Conservation (phyloP, 2,797 vertebrate genomes). For the Lophotriccus pileatus region DNA sequence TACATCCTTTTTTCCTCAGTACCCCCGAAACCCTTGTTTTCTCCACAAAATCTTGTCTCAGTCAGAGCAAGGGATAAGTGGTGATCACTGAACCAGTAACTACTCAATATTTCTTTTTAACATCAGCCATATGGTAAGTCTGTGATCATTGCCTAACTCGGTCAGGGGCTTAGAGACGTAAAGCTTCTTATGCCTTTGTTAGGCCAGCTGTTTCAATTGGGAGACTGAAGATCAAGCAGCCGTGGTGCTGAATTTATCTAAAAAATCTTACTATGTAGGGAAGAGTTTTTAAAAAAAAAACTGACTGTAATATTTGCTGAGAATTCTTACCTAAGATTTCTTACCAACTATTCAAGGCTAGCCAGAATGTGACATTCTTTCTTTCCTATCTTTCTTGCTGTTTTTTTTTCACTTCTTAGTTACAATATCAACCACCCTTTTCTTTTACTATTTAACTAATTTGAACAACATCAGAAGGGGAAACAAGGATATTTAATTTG, state of each 20-base stretch:
- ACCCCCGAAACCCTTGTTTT: background rate
- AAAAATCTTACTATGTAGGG: background rate
- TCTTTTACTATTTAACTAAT: background rate
- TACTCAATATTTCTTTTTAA: conserved; percentile 44
- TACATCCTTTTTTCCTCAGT: background rate
- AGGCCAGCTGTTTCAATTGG: conserved; percentile 31
- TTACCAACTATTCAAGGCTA: background rate
- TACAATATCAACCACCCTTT: background rate
- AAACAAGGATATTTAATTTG: background rate
- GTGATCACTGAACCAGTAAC: conserved; percentile 1
- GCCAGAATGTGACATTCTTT: background rate
- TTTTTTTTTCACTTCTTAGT: background rate
- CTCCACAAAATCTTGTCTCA: background rate
- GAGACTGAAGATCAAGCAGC: background rate
- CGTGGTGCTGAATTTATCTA: background rate
- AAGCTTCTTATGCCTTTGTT: conserved; percentile 52
- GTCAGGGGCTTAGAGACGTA: conserved; percentile 37
- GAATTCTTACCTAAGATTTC: background rate
- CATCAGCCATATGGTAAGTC: conserved; percentile 50
- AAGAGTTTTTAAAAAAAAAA: background rate
- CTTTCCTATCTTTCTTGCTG: background rate
- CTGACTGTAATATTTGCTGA: background rate
- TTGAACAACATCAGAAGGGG: background rate
- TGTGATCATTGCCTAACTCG: conserved; percentile 30
- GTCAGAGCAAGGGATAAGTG: background rate